phyloP scores from a whole-genome alignment of 2,797 vertebrate genomes.

The Epinephelus malabaricus region DNA sequence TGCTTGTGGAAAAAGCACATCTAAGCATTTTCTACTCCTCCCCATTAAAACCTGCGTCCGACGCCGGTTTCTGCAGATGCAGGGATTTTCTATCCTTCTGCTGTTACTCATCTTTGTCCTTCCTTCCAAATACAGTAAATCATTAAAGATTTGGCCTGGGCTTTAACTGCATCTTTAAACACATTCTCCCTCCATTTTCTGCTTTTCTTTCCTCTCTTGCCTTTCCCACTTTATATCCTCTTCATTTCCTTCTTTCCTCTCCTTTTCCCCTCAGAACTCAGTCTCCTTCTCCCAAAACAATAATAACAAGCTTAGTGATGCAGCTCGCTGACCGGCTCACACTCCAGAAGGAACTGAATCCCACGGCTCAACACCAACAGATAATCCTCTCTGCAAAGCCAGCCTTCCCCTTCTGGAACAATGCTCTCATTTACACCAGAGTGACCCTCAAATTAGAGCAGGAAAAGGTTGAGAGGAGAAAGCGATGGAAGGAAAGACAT shows the following conservation, averaged over 20 bases:
- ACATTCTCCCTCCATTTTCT: slow-evolving; percentile 21
- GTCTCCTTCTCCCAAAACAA: slow-evolving; percentile 76
- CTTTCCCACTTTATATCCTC: slow-evolving; percentile 14
- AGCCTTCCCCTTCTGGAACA: slow-evolving; percentile 80
- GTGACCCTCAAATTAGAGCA: slow-evolving; percentile 69
- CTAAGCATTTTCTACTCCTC: slow-evolving; percentile 61
- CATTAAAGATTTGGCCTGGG: slow-evolving; percentile 44
- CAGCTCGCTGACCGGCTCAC: slow-evolving; percentile 82
- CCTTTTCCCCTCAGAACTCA: slow-evolving; percentile 38
- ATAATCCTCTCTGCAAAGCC: slow-evolving; percentile 85
- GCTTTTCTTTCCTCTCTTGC: neutral
- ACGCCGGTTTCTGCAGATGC: slow-evolving; percentile 65
- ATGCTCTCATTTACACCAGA: slow-evolving; percentile 81
- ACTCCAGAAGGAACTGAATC: slow-evolving; percentile 78
- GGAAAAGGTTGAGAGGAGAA: slow-evolving; percentile 44
- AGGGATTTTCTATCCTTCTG: slow-evolving; percentile 68
- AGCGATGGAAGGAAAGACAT: slow-evolving; percentile 30
- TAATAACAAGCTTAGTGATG: slow-evolving; percentile 84
- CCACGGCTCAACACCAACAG: slow-evolving; percentile 79
- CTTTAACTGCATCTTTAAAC: slow-evolving; percentile 23
- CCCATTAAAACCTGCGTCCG: slow-evolving; percentile 68
- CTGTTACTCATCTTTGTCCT: slow-evolving; percentile 56
- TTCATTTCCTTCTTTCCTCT: slow-evolving; percentile 33
- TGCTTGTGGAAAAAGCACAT: slow-evolving; percentile 34
- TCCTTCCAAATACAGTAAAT: slow-evolving; percentile 56